A percentile compares a stretch with the other conserved stretches of the same genome.
Evolutionary conservation across 1,140 invertebrate species (phyloP).

Genomic region (Leptinotarsa undecemlineata): DNA sequence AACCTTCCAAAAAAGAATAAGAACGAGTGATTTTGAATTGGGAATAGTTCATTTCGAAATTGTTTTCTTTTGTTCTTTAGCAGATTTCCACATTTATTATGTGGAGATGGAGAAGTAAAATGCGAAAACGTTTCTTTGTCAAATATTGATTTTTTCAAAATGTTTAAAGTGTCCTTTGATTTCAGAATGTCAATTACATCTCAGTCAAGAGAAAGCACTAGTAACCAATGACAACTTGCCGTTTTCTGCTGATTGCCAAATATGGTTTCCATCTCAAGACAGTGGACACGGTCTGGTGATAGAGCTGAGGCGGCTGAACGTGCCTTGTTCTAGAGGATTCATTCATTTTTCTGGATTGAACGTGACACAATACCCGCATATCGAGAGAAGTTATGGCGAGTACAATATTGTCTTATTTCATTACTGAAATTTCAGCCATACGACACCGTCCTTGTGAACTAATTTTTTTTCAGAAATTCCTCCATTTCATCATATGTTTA

Average conservation of each 20-base stretch:
- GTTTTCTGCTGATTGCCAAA: constrained; percentile 49
- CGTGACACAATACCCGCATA: constrained; percentile 27
- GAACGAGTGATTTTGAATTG: background rate
- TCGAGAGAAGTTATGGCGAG: background rate
- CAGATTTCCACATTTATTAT: too few species aligned
- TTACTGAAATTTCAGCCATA: too few species aligned
- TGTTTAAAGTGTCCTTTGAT: too few species aligned
- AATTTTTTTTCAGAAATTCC: too few species aligned
- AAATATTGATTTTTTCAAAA: too few species aligned
- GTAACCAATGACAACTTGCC: constrained; percentile 51
- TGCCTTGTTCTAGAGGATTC: constrained; percentile 64
- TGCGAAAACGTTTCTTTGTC: too few species aligned
- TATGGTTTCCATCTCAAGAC: constrained; percentile 54
- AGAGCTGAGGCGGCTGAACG: constrained; percentile 65
- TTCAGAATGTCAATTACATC: constrained; percentile 54
- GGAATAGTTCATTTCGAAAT: background rate
- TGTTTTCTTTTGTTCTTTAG: too few species aligned
- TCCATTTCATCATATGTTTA: too few species aligned
- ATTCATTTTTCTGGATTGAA: constrained; percentile 58
- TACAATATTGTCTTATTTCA: background rate
- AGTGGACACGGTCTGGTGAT: constrained; percentile 59
- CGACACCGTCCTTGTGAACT: too few species aligned
- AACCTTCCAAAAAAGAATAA: background rate
- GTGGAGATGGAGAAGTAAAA: too few species aligned
- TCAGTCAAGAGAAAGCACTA: constrained; percentile 44